A percentile compares a stretch with the other conserved stretches of the same genome.
phyloP scores from a whole-genome alignment of 2,888 invertebrate genomes.

The Pantelozetes paolii region DNA sequence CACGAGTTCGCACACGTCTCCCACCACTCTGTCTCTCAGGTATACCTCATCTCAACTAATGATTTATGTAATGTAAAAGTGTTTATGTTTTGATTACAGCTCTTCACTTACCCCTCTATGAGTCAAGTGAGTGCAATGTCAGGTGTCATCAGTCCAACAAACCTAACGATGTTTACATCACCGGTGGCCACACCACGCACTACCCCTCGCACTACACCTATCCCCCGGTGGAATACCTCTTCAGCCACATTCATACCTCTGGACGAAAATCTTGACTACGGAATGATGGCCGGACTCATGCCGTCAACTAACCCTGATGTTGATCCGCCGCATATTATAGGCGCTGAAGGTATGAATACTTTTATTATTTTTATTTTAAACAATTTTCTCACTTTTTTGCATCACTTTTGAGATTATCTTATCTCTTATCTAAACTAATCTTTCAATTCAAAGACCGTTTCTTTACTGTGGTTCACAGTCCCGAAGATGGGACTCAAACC shows the following conservation, averaged over 20 bases:
- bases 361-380: not conserved
- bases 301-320: constrained; percentile 54
- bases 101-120: constrained; percentile 84
- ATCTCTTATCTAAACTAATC: not conserved
- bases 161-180: constrained; percentile 73
- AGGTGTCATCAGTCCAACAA: constrained; percentile 81
- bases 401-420: not conserved
- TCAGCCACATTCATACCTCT: constrained; percentile 71
- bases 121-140: constrained; percentile 74
- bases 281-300: constrained; percentile 75
- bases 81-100: constrained; percentile 58
- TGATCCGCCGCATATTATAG: constrained; percentile 66
- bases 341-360: constrained; percentile 61
- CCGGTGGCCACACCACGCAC: constrained; percentile 67
- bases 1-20: constrained; percentile 77
- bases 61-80: too few species aligned
- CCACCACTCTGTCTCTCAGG: constrained; percentile 32
- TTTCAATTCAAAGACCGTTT: constrained; percentile 44
- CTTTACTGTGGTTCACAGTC: constrained; percentile 46
- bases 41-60: not conserved
- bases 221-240: constrained; percentile 68
- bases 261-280: constrained; percentile 81
- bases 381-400: not conserved
- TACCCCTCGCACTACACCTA: constrained; percentile 61
- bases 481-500: constrained; percentile 34